Percentiles rank a stretch among this genome's conserved stretches.
phyloP scores from a whole-genome alignment of 2,888 invertebrate genomes.

The Flexamia atlantica region DNA sequence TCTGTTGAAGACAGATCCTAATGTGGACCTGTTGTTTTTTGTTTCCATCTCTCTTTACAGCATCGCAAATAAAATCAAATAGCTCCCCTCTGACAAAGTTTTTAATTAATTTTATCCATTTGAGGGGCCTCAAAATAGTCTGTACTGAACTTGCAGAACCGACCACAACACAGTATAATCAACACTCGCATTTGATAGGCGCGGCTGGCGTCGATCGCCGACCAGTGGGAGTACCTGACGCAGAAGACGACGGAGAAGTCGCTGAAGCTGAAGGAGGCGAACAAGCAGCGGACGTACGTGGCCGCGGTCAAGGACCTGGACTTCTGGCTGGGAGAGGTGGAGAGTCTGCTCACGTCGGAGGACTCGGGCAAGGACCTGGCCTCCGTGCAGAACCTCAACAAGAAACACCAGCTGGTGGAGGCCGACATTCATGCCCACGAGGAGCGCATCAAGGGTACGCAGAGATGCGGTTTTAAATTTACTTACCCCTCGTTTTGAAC shows the following conservation, averaged over 20 bases:
- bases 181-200: slow-evolving; percentile 73
- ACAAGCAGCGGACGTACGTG: slow-evolving; percentile 99
- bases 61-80: no score
- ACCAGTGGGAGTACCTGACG: slow-evolving; percentile 99
- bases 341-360: slow-evolving; percentile 95
- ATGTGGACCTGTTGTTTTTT: no score
- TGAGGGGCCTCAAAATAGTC: no score
- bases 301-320: slow-evolving; percentile 99
- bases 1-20: no score
- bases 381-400: slow-evolving; percentile 98
- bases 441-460: slow-evolving; percentile 90
- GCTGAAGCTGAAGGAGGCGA: slow-evolving; percentile 98
- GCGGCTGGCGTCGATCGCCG: slow-evolving; percentile 93
- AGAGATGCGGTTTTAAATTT: no score
- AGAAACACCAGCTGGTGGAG: slow-evolving; percentile 98
- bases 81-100: no score
- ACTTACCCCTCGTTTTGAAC: no score
- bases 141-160: no score
- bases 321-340: slow-evolving; percentile 99
- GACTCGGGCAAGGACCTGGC: slow-evolving; percentile 99
- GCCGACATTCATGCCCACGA: slow-evolving; percentile 99
- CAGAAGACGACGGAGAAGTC: slow-evolving; percentile 99
- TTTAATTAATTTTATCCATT: no score
- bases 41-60: no score
- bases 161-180: no score